phyloP scores from a whole-genome alignment of 1,140 invertebrate species.

The Rhizoglyphus robini region DNA sequence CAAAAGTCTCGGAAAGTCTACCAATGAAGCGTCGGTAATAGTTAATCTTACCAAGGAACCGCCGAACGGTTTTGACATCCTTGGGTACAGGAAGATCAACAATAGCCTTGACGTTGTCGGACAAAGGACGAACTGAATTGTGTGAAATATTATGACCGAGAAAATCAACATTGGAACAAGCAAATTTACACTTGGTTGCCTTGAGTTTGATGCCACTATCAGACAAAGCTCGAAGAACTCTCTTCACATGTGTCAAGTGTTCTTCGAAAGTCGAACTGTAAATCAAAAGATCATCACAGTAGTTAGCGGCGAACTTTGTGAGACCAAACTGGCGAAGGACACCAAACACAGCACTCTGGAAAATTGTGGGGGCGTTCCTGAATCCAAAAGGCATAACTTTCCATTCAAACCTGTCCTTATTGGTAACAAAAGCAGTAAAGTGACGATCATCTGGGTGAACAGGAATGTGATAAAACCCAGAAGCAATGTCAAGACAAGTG shows the following conservation, averaged over 20 bases:
- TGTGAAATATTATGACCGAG: constrained; percentile 22
- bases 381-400: constrained; percentile 36
- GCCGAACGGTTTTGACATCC: constrained; percentile 31
- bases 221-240: constrained; percentile 3
- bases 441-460: constrained; percentile 27
- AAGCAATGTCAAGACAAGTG: constrained; percentile 29
- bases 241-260: constrained; percentile 13
- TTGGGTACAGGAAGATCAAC: constrained; percentile 25
- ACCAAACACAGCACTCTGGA: constrained; percentile 29
- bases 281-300: constrained; percentile 33
- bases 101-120: constrained; percentile 30
- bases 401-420: constrained; percentile 22
- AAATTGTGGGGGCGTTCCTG: constrained; percentile 32
- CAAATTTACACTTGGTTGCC: constrained; percentile 22
- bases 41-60: constrained; percentile 40
- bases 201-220: constrained; percentile 18
- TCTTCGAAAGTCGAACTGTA: constrained; percentile 24
- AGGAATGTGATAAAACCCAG: constrained; percentile 32
- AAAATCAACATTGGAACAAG: constrained; percentile 1
- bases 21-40: constrained; percentile 8
- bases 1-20: not conserved
- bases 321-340: not conserved
- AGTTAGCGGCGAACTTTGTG: constrained; percentile 28
- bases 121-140: constrained; percentile 31
- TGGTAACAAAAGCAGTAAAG: constrained; percentile 25